phyloP scores from a whole-genome alignment of 2,113 vertebrate genomes.

The Ophthalmolycus amberensis region DNA sequence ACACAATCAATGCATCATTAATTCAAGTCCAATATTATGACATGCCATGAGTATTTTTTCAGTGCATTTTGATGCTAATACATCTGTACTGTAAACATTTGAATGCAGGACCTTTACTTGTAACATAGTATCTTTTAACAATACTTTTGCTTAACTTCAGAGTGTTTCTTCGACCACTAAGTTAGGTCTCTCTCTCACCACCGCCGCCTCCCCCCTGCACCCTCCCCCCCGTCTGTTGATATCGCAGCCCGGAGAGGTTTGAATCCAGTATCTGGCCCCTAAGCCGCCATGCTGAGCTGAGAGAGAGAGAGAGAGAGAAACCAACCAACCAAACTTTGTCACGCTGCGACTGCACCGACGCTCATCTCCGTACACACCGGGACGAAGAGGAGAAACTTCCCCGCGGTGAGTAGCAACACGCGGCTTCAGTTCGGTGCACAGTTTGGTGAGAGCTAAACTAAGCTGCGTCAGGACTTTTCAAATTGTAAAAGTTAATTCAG shows the following conservation, averaged over 20 bases:
- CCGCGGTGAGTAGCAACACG: conserved; percentile 54
- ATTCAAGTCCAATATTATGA: not conserved
- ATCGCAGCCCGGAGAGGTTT: conserved; percentile 68
- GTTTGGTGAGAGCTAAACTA: not conserved
- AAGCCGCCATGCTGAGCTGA: conserved; percentile 78
- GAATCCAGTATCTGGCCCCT: conserved; percentile 55
- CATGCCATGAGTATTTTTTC: not conserved
- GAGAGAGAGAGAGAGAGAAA: conserved; percentile 13
- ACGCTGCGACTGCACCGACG: conserved; percentile 48
- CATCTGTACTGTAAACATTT: not conserved
- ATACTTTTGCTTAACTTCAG: not conserved
- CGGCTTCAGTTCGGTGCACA: not conserved
- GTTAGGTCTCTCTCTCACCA: not conserved
- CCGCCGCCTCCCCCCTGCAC: not conserved
- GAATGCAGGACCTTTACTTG: not conserved
- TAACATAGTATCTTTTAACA: not conserved
- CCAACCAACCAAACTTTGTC: conserved; percentile 53
- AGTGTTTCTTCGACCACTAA: not conserved
- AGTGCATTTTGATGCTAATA: no score
- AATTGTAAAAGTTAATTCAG: not conserved
- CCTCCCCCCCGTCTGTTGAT: conserved; percentile 54
- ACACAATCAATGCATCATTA: not conserved
- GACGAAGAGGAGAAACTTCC: conserved; percentile 13
- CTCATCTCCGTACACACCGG: conserved; percentile 31
- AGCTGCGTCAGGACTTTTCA: not conserved